Evolutionary conservation across 53 echinoderm and acorn worm species (phyloP).

Genomic region (Patiria pectinifera): DNA sequence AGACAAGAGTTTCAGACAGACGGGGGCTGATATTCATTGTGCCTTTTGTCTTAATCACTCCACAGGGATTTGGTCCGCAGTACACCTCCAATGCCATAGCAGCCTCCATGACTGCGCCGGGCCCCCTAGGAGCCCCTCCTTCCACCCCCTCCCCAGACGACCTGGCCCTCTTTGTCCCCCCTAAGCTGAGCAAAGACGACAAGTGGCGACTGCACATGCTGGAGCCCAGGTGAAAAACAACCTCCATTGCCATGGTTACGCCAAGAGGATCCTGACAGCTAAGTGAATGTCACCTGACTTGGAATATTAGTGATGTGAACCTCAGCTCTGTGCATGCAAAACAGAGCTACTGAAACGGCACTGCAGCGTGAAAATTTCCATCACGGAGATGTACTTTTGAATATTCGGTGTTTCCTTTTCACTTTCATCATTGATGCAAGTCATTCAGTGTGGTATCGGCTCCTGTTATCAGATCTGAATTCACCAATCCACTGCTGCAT

Average conservation of each 20-base stretch:
- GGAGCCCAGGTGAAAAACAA: slow-evolving; percentile 72
- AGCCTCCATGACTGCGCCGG: slow-evolving; percentile 60
- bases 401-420: too few relatives aligned
- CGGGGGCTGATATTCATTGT: neutral
- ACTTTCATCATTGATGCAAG: too few relatives aligned
- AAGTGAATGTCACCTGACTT: neutral
- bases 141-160: slow-evolving; percentile 63
- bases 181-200: slow-evolving; percentile 86
- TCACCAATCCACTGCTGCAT: too few relatives aligned
- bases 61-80: slow-evolving; percentile 83
- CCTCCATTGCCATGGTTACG: neutral
- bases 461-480: too few relatives aligned
- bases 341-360: too few relatives aligned
- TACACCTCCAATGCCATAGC: slow-evolving; percentile 84
- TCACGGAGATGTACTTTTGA: too few relatives aligned
- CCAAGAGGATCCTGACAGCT: neutral
- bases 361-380: too few relatives aligned
- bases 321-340: too few relatives aligned
- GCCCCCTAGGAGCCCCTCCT: slow-evolving; percentile 1
- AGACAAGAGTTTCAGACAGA: too few relatives aligned
- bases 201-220: slow-evolving; percentile 94
- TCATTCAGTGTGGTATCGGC: too few relatives aligned
- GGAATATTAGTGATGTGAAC: too few relatives aligned
- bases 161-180: slow-evolving; percentile 76
- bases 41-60: neutral